Evolutionary conservation across 2,888 invertebrate genomes (phyloP), one percentile per base, ranked within the genome.

Genomic region (Ametastegia equiseti): DNA sequence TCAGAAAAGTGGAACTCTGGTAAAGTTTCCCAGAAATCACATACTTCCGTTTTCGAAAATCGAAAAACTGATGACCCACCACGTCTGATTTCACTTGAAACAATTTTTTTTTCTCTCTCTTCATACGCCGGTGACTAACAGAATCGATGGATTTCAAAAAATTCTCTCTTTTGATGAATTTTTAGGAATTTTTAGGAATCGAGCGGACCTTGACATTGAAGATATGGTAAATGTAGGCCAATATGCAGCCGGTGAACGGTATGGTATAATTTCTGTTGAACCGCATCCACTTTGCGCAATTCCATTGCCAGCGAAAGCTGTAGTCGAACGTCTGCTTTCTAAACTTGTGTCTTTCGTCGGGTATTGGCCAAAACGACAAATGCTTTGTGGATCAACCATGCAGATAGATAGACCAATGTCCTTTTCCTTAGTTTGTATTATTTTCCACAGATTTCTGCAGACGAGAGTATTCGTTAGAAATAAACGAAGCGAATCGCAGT

Each of bases 131-230:
- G n/a, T n/a, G n/a, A n/a, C n/a, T n/a, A n/a, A n/a, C n/a, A n/a
- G n/a, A n/a, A n/a, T n/a, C n/a, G n/a, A n/a, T n/a, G n/a, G n/a
- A n/a, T n/a, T n/a, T n/a, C n/a, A n/a, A n/a, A n/a, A n/a, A n/a
- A n/a, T n/a, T n/a, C n/a, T n/a, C n/a, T n/a, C n/a, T n/a, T n/a
- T 11, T 54, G 60, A 23, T 4, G 5, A 60, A 15, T 30, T 36
- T 15, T 63, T 63, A 15, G 23, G 11, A 23, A 5, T 11, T 23
- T 13, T 75, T 50, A n/a, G 2, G 1, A 23, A 19, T 81, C 36
- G 54, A 54, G 36, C 19, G 54, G 82, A 83, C 84, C 84, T 84
- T 86, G 84, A 83, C 85, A 83, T 84, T 84, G 83, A 79, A 23
- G 78, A 65, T 79, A 79, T 69, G 78, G 83, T 63, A 82, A 82